Percentiles rank a stretch among this genome's conserved stretches.
These are phyloP conservation scores for Chroicocephalus ridibundus DNA, from an alignment of 2,113 vertebrate species.

Conservation along the genomic window DNA sequence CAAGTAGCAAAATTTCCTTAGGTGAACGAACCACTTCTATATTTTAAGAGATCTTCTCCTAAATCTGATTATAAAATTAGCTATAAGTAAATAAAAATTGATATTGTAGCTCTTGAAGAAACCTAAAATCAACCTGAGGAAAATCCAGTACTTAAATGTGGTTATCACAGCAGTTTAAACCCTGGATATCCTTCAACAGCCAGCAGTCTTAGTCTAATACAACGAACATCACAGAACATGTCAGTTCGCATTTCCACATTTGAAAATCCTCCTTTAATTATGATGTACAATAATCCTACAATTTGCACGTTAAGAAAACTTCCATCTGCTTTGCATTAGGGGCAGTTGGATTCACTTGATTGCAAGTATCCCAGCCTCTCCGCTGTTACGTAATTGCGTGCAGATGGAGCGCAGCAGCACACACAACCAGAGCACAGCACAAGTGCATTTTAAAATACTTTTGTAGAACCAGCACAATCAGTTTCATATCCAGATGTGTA, in stretches of 20 bases:
- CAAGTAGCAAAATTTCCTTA: neutral
- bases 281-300: conserved; percentile 16
- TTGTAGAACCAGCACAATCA: conserved; percentile 25
- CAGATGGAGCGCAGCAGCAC: conserved; percentile 56
- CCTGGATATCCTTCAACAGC: neutral
- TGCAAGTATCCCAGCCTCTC: conserved; percentile 44
- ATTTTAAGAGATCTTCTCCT: neutral
- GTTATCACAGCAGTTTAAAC: neutral
- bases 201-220: neutral
- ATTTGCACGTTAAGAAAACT: conserved; percentile 51
- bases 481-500: conserved; percentile 53
- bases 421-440: neutral
- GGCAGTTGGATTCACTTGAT: conserved; percentile 63
- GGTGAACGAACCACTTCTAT: neutral
- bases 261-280: conserved; percentile 52
- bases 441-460: neutral
- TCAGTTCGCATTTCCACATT: conserved; percentile 14
- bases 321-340: conserved; percentile 72
- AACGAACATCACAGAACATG: neutral
- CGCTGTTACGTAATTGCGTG: conserved; percentile 56
- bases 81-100: neutral
- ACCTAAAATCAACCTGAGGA: neutral
- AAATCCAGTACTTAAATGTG: neutral
- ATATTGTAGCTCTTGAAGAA: neutral
- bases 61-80: neutral